A percentile compares a stretch with the other conserved stretches of the same genome.
Evolutionary conservation across 2,888 invertebrate species (phyloP).

Genomic region (Drosophila neotestacea): DNA sequence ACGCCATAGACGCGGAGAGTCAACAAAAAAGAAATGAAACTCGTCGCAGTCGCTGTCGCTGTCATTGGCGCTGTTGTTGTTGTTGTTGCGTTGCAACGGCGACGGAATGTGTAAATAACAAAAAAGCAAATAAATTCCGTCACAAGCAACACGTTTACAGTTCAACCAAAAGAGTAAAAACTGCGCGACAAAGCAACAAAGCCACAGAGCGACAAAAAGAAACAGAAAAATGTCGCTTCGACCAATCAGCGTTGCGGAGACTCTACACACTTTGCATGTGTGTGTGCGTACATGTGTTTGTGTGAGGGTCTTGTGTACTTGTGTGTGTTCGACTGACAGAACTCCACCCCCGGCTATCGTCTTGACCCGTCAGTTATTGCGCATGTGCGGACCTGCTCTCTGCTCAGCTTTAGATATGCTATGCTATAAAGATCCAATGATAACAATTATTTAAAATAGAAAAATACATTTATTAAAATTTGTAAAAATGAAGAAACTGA

Average conservation of each 20-base stretch:
- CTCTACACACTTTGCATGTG: constrained; percentile 40
- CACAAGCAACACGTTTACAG: constrained; percentile 74
- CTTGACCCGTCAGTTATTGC: constrained; percentile 51
- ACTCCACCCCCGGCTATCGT: constrained; percentile 75
- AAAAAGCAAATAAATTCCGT: constrained; percentile 82
- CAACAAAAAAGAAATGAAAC: constrained; percentile 58
- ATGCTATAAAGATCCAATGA: constrained; percentile 29
- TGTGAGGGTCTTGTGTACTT: constrained; percentile 25
- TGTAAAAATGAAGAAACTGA: not conserved
- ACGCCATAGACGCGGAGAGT: constrained; percentile 54
- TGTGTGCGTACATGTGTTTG: constrained; percentile 39
- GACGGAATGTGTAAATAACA: constrained; percentile 79
- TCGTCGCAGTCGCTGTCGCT: constrained; percentile 30
- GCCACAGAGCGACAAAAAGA: constrained; percentile 63
- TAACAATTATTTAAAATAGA: not conserved
- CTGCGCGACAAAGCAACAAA: constrained; percentile 45
- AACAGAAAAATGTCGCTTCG: constrained; percentile 24
- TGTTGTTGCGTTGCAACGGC: constrained; percentile 24
- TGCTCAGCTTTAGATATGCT: constrained; percentile 6
- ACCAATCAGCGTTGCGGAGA: constrained; percentile 83
- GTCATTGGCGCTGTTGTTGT: constrained; percentile 15
- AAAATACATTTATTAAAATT: not conserved
- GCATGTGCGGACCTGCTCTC: constrained; percentile 71
- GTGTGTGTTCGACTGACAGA: constrained; percentile 35
- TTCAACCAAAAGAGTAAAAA: constrained; percentile 53